Base-by-base conservation (phyloP, 2,888 invertebrate species). In the Trachelus iudaicus region DNA sequence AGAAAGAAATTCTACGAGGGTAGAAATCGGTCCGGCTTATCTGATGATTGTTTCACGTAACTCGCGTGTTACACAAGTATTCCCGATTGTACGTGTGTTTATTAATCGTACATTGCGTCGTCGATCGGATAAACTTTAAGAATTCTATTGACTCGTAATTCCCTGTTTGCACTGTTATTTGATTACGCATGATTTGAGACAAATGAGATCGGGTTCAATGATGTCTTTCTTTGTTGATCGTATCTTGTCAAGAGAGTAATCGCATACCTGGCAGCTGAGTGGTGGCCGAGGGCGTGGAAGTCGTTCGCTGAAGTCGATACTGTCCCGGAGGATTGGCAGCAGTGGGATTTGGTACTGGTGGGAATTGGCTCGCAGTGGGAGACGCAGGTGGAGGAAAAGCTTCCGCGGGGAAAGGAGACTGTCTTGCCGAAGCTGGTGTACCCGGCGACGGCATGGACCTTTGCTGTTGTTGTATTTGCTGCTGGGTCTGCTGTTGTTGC, bases 381-480 rank as follows among this genome's bases (percentile, higher is more conserved):
- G 93, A 93, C 37, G 93, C 93, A 69, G 93, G 93, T 56, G 93
- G 92, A 68, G 93, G 92, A 83, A 93, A 93, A 74, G 92, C 89
- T 86, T 92, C 93, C 75, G 92, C 92, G 69, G 93, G 92, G 86
- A 93, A 94, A 35, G 94, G 93, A 73, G 93, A 93, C 87, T 94
- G 94, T 84, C 94, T 92, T 76, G 93, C 92, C 83, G 92, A 92
- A 82, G 92, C 92, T 81, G 92, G 91, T 79, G 91, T 92, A 79
- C 93, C 92, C 31, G 91, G 91, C 74, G 91, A 91, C 87, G 98
- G 94, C 97, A 98, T 97, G 40, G 97, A 97, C 92, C 97, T 97
- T 92, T 97, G 95, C 85, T 93, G 95, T 91, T 96, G 96, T 87
- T 96, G 95, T 80, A 95, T 93, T 79, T 83, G 92, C 86, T 91